Percentiles rank a stretch among this genome's conserved stretches.
Evolutionary conservation across 1,140 invertebrate species (phyloP).

Genomic region (Planococcus citri): DNA sequence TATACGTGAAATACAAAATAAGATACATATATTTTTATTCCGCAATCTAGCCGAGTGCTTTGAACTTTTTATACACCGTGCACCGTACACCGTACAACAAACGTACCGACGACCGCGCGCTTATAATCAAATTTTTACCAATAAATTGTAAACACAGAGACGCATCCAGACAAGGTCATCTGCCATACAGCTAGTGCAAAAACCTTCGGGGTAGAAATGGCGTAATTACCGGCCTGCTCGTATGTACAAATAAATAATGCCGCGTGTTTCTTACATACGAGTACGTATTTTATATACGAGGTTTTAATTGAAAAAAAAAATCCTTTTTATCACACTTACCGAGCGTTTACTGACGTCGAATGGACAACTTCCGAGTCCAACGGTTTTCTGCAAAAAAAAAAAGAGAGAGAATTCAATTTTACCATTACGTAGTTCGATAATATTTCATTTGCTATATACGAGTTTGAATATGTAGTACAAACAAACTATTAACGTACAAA

Average conservation of each 20-base stretch:
- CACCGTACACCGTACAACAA: background rate
- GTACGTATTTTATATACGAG: background rate
- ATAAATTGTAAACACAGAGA: background rate
- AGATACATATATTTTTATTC: background rate
- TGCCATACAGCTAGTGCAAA: background rate
- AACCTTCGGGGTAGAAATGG: background rate
- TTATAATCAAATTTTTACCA: background rate
- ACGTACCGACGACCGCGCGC: background rate
- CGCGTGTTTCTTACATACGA: too few species aligned
- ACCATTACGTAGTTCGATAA: too few species aligned
- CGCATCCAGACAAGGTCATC: background rate
- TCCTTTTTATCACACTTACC: background rate
- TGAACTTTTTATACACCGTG: too few species aligned
- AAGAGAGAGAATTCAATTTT: too few species aligned
- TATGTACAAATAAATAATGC: background rate
- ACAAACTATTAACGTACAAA: too few species aligned
- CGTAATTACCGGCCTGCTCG: background rate
- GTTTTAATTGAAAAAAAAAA: background rate
- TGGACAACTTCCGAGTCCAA: background rate
- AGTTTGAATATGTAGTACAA: too few species aligned
- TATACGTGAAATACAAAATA: too few species aligned
- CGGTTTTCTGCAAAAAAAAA: constrained; percentile 9
- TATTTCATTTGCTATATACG: too few species aligned
- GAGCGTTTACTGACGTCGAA: constrained; percentile 11
- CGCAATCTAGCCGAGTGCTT: background rate